Evolutionary conservation across 2,888 invertebrate genomes (phyloP).

Genomic region (Cryptus armator): DNA sequence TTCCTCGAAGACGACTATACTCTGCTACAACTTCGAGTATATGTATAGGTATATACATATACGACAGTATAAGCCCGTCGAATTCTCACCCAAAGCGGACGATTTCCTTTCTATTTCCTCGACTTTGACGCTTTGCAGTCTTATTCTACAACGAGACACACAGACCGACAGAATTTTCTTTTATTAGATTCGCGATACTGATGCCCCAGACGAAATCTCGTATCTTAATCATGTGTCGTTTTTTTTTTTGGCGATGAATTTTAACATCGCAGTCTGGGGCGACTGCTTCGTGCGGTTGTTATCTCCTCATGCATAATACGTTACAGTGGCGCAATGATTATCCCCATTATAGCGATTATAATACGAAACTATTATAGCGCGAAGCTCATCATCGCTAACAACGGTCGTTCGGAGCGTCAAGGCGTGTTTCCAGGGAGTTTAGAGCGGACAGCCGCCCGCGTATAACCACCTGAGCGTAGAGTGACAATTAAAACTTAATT

Average conservation of each 20-base stretch:
- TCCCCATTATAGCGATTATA: conserved; percentile 43
- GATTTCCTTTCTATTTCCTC: conserved; percentile 54
- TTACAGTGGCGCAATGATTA: conserved; percentile 17
- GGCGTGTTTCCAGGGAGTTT: conserved; percentile 35
- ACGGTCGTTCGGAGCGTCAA: conserved; percentile 31
- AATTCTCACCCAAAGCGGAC: conserved; percentile 31
- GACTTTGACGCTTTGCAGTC: conserved; percentile 1
- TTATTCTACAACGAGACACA: conserved; percentile 22
- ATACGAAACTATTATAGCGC: conserved; percentile 43
- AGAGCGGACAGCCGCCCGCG: conserved; percentile 14
- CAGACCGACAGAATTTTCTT: neutral
- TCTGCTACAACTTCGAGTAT: neutral
- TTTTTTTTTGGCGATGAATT: conserved; percentile 12
- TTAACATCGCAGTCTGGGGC: neutral
- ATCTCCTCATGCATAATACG: neutral
- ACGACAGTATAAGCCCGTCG: conserved; percentile 16
- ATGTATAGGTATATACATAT: neutral
- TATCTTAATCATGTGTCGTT: conserved; percentile 6
- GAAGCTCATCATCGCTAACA: conserved; percentile 54
- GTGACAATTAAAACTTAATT: conserved; percentile 70
- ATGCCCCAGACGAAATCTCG: conserved; percentile 8
- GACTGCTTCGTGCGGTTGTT: neutral
- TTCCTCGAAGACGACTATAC: neutral
- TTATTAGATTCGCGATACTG: neutral
- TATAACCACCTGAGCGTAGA: conserved; percentile 33